A percentile compares a stretch with the other conserved stretches of the same genome.
Evolutionary conservation across 2,113 vertebrate species (phyloP).

Genomic region (Neomonachus schauinslandi): DNA sequence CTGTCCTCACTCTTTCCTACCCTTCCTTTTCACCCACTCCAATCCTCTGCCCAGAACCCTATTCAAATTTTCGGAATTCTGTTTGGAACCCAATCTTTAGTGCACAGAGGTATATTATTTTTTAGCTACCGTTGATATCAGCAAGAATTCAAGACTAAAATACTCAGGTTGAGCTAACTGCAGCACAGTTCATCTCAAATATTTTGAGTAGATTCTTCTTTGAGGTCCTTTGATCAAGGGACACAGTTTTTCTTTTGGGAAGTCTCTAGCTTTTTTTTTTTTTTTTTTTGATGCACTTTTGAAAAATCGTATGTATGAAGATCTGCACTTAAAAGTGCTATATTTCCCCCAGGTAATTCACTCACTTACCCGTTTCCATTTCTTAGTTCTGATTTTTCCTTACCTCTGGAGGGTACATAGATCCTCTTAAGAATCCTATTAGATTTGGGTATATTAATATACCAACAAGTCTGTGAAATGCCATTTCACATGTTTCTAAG

Average conservation of each 20-base stretch:
- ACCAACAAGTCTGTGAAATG: slow-evolving; percentile 57
- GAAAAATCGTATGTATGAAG: not conserved
- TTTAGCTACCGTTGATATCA: not conserved
- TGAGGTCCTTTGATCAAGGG: not conserved
- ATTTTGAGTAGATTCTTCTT: not conserved
- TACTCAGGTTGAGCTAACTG: not conserved
- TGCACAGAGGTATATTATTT: not conserved
- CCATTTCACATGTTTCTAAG: slow-evolving; percentile 56
- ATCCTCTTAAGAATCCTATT: slow-evolving; percentile 27
- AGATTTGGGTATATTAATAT: slow-evolving; percentile 43
- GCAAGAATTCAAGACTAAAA: not conserved
- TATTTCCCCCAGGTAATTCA: not conserved
- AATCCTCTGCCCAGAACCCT: not conserved
- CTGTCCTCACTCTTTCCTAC: not conserved
- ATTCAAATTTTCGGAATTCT: slow-evolving; percentile 18
- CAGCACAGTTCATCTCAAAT: not conserved
- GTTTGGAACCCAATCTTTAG: not conserved
- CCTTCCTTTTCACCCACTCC: not conserved
- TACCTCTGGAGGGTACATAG: not conserved
- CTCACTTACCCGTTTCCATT: not conserved
- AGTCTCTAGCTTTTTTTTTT: not conserved
- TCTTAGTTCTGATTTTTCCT: slow-evolving; percentile 17
- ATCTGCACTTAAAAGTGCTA: not conserved
- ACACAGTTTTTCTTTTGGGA: not conserved
- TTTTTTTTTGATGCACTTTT: not conserved